Evolutionary conservation across 2,888 invertebrate species (phyloP).

Genomic region (Trissolcus japonicus): DNA sequence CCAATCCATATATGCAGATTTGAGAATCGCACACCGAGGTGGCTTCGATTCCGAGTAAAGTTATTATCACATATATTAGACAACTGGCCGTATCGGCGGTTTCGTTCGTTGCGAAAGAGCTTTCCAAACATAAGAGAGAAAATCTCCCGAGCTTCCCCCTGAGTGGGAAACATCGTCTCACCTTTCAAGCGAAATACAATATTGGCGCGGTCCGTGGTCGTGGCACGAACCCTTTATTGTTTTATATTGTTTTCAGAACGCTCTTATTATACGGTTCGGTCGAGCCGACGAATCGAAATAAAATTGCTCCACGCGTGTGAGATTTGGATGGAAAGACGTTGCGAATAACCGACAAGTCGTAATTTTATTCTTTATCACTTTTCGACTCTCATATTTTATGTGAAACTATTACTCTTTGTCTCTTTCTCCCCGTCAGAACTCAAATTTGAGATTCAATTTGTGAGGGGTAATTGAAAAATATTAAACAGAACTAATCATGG

Average conservation of each 20-base stretch:
- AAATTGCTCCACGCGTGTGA: conserved; percentile 64
- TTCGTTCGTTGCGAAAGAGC: conserved; percentile 44
- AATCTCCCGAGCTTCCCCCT: conserved; percentile 51
- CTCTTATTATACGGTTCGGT: conserved; percentile 67
- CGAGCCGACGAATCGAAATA: conserved; percentile 67
- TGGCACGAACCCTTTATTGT: conserved; percentile 74
- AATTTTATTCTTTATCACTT: conserved; percentile 25
- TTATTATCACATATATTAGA: conserved; percentile 76
- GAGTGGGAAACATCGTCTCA: conserved; percentile 50
- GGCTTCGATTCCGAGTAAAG: conserved; percentile 70
- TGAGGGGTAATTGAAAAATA: background rate
- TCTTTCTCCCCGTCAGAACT: background rate
- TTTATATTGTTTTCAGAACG: conserved; percentile 73
- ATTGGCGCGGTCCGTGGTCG: conserved; percentile 69
- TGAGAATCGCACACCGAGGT: conserved; percentile 68
- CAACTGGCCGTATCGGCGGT: conserved; percentile 68
- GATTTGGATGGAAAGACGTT: conserved; percentile 38
- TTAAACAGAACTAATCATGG: background rate
- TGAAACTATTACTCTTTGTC: background rate
- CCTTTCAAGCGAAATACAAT: conserved; percentile 67
- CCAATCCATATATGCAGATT: conserved; percentile 73
- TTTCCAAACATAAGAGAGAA: conserved; percentile 49
- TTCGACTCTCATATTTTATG: conserved; percentile 2
- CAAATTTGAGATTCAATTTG: background rate
- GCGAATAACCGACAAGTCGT: conserved; percentile 28